Percentiles rank a stretch among this genome's conserved stretches.
Conservation (phyloP, 2,888 invertebrate species). For the Punctoribates punctum region DNA sequence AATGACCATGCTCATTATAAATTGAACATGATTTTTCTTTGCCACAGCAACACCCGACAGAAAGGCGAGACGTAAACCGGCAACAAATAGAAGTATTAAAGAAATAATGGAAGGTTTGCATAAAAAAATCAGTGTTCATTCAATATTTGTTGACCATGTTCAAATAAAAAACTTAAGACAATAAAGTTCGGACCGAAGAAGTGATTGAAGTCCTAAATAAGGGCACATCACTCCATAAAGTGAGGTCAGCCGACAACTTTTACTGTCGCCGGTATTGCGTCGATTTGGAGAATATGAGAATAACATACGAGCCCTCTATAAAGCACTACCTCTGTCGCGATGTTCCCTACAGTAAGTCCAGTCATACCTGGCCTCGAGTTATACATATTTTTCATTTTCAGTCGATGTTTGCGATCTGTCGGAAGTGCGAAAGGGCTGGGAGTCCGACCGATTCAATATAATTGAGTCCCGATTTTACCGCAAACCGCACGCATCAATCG, state of each 20-base stretch:
- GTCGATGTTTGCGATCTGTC: constrained; percentile 54
- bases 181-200: constrained; percentile 34
- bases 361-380: neutral
- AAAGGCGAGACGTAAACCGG: no score
- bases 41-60: no score
- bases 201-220: constrained; percentile 44
- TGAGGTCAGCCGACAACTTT: constrained; percentile 43
- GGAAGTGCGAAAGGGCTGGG: constrained; percentile 55
- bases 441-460: constrained; percentile 55
- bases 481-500: constrained; percentile 35
- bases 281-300: constrained; percentile 44
- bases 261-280: constrained; percentile 45
- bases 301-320: constrained; percentile 43
- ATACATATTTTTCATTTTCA: constrained; percentile 46
- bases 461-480: constrained; percentile 49
- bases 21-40: no score
- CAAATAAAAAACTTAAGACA: no score
- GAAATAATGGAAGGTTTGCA: no score
- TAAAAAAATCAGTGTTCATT: no score
- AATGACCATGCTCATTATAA: no score
- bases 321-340: constrained; percentile 43
- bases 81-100: no score
- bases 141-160: no score
- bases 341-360: constrained; percentile 36
- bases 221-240: constrained; percentile 46